phyloP scores from a whole-genome alignment of 2,888 invertebrate genomes.

The Congeria kusceri region DNA sequence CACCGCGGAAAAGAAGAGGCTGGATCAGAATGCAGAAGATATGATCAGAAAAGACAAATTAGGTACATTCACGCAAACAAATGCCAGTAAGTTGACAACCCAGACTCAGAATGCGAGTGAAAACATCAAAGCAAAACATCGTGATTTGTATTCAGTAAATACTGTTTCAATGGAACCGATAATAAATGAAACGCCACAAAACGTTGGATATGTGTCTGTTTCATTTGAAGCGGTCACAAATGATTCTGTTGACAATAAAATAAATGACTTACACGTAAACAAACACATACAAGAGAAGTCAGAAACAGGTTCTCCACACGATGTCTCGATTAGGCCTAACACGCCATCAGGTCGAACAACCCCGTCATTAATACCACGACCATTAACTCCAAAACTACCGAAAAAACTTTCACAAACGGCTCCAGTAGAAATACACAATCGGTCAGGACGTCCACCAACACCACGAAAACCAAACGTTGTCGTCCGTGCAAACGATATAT shows the following conservation, averaged over 20 bases:
- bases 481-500: constrained; percentile 56
- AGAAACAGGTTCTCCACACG: background rate
- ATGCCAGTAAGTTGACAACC: constrained; percentile 18
- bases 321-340: background rate
- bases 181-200: constrained; percentile 39
- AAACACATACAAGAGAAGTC: too few species aligned
- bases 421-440: constrained; percentile 23
- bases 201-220: constrained; percentile 61
- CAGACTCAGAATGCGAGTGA: constrained; percentile 47
- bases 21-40: constrained; percentile 29
- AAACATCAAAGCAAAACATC: constrained; percentile 30
- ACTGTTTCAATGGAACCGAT: constrained; percentile 44
- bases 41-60: background rate
- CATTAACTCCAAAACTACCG: constrained; percentile 64
- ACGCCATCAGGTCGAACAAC: constrained; percentile 65
- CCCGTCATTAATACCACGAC: constrained; percentile 68
- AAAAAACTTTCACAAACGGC: constrained; percentile 41
- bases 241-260: constrained; percentile 23
- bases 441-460: constrained; percentile 62
- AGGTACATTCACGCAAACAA: too few species aligned
- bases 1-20: constrained; percentile 43
- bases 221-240: constrained; percentile 38
- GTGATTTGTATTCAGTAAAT: constrained; percentile 15
- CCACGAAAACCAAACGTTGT: constrained; percentile 66
- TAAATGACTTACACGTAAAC: constrained; percentile 15